These are phyloP conservation scores for Pachliopta kotzebuea DNA, from an alignment of 2,888 invertebrate species.

Conservation along the genomic window DNA sequence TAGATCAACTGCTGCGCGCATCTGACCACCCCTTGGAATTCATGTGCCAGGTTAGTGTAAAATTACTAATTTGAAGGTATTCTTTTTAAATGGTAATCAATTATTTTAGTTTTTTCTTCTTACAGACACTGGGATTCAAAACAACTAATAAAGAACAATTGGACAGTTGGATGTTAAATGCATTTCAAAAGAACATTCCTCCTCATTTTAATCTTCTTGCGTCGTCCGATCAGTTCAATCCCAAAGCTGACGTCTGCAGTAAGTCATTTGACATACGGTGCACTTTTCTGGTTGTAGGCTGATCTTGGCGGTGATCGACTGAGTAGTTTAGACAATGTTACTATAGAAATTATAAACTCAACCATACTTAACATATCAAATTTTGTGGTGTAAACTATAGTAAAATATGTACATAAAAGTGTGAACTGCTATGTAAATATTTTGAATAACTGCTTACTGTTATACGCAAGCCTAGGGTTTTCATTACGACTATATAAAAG, in stretches of 20 bases:
- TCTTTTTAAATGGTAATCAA: background rate
- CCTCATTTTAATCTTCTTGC: slow-evolving; percentile 89
- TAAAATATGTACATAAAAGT: too few relatives aligned
- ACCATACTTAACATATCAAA: too few relatives aligned
- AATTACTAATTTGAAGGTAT: background rate
- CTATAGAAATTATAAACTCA: too few relatives aligned
- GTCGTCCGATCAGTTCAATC: slow-evolving; percentile 77
- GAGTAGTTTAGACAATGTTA: too few relatives aligned
- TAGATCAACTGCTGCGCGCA: slow-evolving; percentile 89
- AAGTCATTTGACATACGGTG: slow-evolving; percentile 45
- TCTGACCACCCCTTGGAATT: slow-evolving; percentile 92
- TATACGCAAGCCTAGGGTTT: too few relatives aligned
- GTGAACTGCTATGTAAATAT: background rate
- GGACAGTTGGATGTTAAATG: slow-evolving; percentile 89
- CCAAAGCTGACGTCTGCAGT: slow-evolving; percentile 78
- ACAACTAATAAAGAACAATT: slow-evolving; percentile 88
- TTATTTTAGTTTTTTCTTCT: slow-evolving; percentile 30
- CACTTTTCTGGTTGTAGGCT: background rate
- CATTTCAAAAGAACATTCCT: slow-evolving; percentile 92
- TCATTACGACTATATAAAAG: too few relatives aligned
- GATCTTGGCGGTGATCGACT: too few relatives aligned
- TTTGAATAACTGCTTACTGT: background rate
- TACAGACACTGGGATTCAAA: slow-evolving; percentile 89
- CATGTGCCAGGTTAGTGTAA: slow-evolving; percentile 87
- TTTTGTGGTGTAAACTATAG: too few relatives aligned